These are phyloP conservation scores for Bradypodion ventrale DNA, from an alignment of 2,797 vertebrate species.

Conservation along the genomic window DNA sequence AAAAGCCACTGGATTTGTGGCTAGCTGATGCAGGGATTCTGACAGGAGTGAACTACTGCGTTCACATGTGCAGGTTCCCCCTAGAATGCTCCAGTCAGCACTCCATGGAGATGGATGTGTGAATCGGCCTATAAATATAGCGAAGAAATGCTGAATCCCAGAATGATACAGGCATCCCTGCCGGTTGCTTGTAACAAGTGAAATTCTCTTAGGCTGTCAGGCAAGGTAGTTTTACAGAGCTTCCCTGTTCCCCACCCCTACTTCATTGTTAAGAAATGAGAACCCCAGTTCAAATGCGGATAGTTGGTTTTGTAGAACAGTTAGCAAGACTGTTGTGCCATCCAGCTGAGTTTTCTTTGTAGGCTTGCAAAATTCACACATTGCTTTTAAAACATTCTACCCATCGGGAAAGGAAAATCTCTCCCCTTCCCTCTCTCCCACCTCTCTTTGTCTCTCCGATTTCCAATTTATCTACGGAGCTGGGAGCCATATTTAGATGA, in stretches of 20 bases:
- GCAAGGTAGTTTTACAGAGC: not conserved
- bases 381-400: not conserved
- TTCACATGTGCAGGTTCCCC: not conserved
- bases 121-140: not conserved
- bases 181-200: not conserved
- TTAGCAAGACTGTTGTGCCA: not conserved
- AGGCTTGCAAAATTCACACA: slow-evolving; percentile 16
- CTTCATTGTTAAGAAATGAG: not conserved
- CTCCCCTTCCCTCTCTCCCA: not conserved
- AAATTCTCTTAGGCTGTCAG: not conserved
- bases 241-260: not conserved
- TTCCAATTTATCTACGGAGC: not conserved
- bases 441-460: no score
- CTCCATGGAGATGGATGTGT: not conserved
- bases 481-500: not conserved
- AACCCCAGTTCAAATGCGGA: not conserved
- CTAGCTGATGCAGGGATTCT: not conserved
- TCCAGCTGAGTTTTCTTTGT: no score
- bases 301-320: not conserved
- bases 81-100: not conserved
- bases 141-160: not conserved
- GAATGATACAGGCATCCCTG: not conserved
- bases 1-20: not conserved
- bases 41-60: no score
- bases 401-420: not conserved